Evolutionary conservation across 2,888 invertebrate species (phyloP).

Genomic region (Glyphotaelius pellucidus): DNA sequence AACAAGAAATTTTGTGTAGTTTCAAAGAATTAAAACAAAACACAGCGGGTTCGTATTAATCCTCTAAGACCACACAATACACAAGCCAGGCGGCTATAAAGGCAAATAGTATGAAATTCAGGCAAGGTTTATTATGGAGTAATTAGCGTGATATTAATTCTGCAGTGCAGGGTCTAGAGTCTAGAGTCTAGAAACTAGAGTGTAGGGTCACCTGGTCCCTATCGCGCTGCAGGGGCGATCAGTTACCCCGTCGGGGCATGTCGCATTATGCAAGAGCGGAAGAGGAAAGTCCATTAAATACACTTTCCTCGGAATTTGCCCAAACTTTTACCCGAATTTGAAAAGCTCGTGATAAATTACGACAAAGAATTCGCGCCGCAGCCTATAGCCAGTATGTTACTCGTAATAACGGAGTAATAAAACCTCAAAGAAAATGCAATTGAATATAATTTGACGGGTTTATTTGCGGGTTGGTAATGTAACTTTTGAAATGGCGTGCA

Average conservation of each 20-base stretch:
- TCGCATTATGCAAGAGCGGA: slow-evolving; percentile 56
- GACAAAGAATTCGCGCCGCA: slow-evolving; percentile 16
- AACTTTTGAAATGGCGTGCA: neutral
- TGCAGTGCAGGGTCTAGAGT: neutral
- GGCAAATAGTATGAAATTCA: neutral
- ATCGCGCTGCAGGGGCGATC: slow-evolving; percentile 58
- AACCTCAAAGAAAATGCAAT: slow-evolving; percentile 21
- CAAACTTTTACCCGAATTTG: slow-evolving; percentile 20
- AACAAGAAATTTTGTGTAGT: neutral
- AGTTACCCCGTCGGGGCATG: slow-evolving; percentile 55
- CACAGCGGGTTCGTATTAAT: neutral
- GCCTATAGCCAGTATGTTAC: slow-evolving; percentile 32
- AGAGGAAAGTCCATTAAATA: slow-evolving; percentile 25
- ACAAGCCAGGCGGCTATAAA: neutral
- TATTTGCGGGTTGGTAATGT: neutral
- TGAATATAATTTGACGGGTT: slow-evolving; percentile 29
- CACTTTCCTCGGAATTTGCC: slow-evolving; percentile 4
- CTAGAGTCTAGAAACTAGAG: neutral
- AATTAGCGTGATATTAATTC: slow-evolving; percentile 40
- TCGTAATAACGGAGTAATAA: neutral
- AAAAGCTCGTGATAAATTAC: slow-evolving; percentile 44
- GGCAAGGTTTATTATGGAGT: slow-evolving; percentile 32
- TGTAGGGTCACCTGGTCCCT: slow-evolving; percentile 30
- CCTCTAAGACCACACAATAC: neutral
- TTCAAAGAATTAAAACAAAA: neutral